A percentile compares a stretch with the other conserved stretches of the same genome.
phyloP scores from a whole-genome alignment of 1,140 invertebrate species.

The Sycobia sp. region DNA sequence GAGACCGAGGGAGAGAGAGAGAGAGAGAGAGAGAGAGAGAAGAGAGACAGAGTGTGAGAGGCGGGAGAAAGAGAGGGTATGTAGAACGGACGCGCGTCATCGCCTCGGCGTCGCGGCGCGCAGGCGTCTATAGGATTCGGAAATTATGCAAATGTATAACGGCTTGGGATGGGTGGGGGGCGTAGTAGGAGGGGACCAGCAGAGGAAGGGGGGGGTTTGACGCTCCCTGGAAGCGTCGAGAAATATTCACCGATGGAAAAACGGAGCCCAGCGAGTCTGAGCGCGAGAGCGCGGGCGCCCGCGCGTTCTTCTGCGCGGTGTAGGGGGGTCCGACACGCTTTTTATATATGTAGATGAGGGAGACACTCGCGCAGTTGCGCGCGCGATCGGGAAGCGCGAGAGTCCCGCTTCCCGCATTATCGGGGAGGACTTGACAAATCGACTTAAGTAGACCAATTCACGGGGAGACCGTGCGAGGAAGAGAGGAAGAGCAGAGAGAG shows the following conservation, averaged over 20 bases:
- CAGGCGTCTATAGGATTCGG: constrained; percentile 48
- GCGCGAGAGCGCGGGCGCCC: too few species aligned
- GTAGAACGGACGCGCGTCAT: constrained; percentile 43
- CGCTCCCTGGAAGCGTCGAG: constrained; percentile 44
- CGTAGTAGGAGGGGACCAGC: too few species aligned
- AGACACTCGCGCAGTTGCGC: background rate
- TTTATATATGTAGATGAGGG: constrained; percentile 25
- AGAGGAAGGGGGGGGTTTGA: too few species aligned
- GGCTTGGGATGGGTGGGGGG: too few species aligned
- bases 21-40: constrained; percentile 23
- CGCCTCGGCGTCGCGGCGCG: constrained; percentile 43
- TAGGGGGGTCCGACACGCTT: too few species aligned
- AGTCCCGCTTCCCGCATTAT: constrained; percentile 4
- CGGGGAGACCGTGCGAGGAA: too few species aligned
- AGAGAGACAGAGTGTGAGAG: too few species aligned
- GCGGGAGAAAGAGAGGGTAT: too few species aligned
- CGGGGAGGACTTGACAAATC: constrained; percentile 20
- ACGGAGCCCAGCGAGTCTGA: too few species aligned
- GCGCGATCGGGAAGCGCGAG: background rate
- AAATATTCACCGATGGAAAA: constrained; percentile 47
- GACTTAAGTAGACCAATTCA: constrained; percentile 13
- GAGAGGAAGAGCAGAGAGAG: too few species aligned
- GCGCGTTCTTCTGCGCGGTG: too few species aligned
- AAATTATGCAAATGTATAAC: constrained; percentile 57
- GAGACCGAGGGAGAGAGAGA: too few species aligned